Base-by-base conservation (phyloP, 1,140 invertebrate genomes). In the Brachionus plicatilis region DNA sequence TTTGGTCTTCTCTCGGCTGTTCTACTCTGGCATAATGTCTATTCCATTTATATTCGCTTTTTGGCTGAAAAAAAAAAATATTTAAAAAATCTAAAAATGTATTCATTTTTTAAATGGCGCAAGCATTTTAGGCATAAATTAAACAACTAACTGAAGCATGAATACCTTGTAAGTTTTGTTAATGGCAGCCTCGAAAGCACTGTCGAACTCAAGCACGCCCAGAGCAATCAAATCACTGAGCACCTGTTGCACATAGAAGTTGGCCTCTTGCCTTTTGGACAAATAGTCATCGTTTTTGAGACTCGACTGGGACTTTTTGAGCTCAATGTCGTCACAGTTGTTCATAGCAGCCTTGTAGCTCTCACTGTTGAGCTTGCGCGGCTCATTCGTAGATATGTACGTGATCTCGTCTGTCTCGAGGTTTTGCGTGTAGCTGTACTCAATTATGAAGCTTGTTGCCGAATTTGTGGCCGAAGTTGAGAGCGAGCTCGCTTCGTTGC, bases 171-270 rank as follows among this genome's bases (percentile, higher is more conserved):
- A 82, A 14, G 65, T 68, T 65, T 68, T 60, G 24, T 82, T 82
- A 33, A 82, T 82, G 53, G 79, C 79, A 68, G 29, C 60, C 65
- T 82, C 79, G 20, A 82, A 82, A 24, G 33, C 53, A 41, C 79
- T 82, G 17, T 82, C 79, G n/a, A 43, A 82, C 65, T 82, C 79
- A 82, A 82, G 9, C 17, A 82, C 79, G 24, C 79, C 79, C 17
- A 82, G n/a, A 27, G 79, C 79, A 82, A 82, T 33, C 8, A 82
- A 47, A 82, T 82, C 53, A 41, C 29, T 82, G 11, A 82, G 33
- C 4, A 82, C 24, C 45, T 82, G 79, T 33, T 82, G 79, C 24
- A 82, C 65, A 47, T 82, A 82, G 33, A 82, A 82, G 37, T 82
- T 82, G 6, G 53, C 79, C 27, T 82, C 79, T 82, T 82, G 79